Conservation (phyloP, 2,113 vertebrate genomes). For the Charadrius vociferus region DNA sequence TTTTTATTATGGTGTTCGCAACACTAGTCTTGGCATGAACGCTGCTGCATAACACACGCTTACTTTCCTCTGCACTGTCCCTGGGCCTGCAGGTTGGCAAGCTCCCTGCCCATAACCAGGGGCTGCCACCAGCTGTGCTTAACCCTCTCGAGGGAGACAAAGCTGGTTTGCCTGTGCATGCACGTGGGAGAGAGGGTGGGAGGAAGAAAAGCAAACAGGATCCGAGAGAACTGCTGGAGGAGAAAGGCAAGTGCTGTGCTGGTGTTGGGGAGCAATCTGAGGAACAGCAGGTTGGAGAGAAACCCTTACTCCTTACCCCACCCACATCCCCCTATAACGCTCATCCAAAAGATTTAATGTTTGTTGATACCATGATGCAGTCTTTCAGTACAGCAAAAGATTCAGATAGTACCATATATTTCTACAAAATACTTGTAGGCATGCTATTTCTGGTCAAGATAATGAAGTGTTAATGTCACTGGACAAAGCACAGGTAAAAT, state of each 20-base stretch:
- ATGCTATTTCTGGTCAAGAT: not conserved
- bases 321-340: rapidly evolving
- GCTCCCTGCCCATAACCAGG: not conserved
- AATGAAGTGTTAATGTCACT: not conserved
- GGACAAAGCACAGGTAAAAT: not conserved
- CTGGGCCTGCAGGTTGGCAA: not conserved
- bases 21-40: not conserved
- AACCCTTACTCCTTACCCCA: not conserved
- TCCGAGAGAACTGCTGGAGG: not conserved
- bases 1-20: not conserved
- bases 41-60: not conserved
- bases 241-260: rapidly evolving
- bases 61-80: not conserved
- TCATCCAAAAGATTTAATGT: not conserved
- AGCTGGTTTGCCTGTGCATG: rapidly evolving
- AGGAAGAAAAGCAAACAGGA: not conserved
- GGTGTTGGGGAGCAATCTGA: not conserved
- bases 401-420: not conserved
- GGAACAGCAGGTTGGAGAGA: not conserved
- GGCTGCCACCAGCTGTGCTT: not conserved
- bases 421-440: not conserved
- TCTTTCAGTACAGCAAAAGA: not conserved
- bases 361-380: not conserved
- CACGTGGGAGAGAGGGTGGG: rapidly evolving
- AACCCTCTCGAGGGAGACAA: not conserved